These are phyloP conservation scores for Mirza zaza DNA, from an alignment of 2,113 vertebrate genomes.

Conservation along the genomic window DNA sequence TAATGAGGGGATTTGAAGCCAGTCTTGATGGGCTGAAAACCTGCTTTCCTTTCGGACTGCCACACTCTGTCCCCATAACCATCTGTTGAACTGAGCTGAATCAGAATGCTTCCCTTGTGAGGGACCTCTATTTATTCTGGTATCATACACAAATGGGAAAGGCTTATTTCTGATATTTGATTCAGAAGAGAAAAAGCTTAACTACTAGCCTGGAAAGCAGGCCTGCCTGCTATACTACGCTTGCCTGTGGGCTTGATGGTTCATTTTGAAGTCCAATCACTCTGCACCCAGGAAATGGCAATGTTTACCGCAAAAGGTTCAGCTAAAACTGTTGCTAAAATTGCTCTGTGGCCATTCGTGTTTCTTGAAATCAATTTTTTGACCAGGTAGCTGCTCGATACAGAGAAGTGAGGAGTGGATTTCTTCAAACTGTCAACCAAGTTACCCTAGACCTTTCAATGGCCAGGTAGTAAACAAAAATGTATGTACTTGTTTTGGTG, in stretches of 20 bases:
- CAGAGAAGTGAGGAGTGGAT: slow-evolving; percentile 46
- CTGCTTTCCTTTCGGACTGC: neutral
- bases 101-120: slow-evolving; percentile 15
- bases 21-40: neutral
- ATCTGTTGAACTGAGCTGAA: neutral
- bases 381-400: slow-evolving; percentile 71
- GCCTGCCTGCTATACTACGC: slow-evolving; percentile 11
- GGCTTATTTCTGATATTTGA: slow-evolving; percentile 35
- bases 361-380: slow-evolving; percentile 81
- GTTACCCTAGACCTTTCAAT: slow-evolving; percentile 62
- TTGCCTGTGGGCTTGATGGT: slow-evolving; percentile 62
- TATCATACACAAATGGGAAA: slow-evolving; percentile 37
- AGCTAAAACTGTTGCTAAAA: slow-evolving; percentile 73
- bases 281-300: slow-evolving; percentile 61
- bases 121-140: slow-evolving; percentile 30
- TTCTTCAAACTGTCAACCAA: slow-evolving; percentile 68
- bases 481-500: slow-evolving; percentile 67
- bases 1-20: neutral
- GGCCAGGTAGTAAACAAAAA: slow-evolving; percentile 63
- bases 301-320: slow-evolving; percentile 73
- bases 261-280: slow-evolving; percentile 74
- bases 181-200: slow-evolving; percentile 17
- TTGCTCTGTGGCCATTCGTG: slow-evolving; percentile 69
- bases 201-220: neutral
- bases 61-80: neutral